Base-by-base conservation (phyloP, 2,113 vertebrate genomes). In the Dromaius novaehollandiae region DNA sequence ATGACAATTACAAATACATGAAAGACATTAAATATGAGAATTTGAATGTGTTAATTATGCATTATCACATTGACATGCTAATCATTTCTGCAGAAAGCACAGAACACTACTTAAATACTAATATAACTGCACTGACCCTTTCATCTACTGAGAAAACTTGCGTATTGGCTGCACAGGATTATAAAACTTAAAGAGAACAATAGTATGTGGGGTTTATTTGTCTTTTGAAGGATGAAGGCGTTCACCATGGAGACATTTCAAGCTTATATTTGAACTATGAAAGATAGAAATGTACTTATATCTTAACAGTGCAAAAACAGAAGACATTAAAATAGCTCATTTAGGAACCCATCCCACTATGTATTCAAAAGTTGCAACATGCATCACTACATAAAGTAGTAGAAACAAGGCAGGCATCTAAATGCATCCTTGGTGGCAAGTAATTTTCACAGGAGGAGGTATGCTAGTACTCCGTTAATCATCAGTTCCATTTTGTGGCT, bases 1-100 rank as follows among this genome's bases (percentile, higher is more conserved):
- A 64, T 76, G 77, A 50, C 69, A 90, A 92, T 86, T 94, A 87
- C 3, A 56, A 95, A 95, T 84, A 79, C 56, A 90, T 73, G 69
- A 77, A 92, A 87, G 25, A 5, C 38, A 92, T 95, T 90, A 92
- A 76, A 76, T 86, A 80, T 84, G 32, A 65, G 60, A 78, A 94
- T 88, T 69, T 86, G 7, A 84, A 87, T 76, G 46, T 95, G 53
- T 89, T 82, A 92, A 94, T 94, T 85, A 76, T 42, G 13, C 26
- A 79, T 79, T 86, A 84, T 64, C 51, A 73, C 25, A 61, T 34
- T 89, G 61, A 48, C 48, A 73, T 36, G 14, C 6, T 92, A 96
- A 78, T 90, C 2, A 56, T 92, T 92, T 82, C 42, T 80, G 22
- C 22, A 3, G 4, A 90, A 86, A 93, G 20, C 28, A 65, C 2